Evolutionary conservation across 2,888 invertebrate species (phyloP).

Genomic region (Protodeltote pygarga): DNA sequence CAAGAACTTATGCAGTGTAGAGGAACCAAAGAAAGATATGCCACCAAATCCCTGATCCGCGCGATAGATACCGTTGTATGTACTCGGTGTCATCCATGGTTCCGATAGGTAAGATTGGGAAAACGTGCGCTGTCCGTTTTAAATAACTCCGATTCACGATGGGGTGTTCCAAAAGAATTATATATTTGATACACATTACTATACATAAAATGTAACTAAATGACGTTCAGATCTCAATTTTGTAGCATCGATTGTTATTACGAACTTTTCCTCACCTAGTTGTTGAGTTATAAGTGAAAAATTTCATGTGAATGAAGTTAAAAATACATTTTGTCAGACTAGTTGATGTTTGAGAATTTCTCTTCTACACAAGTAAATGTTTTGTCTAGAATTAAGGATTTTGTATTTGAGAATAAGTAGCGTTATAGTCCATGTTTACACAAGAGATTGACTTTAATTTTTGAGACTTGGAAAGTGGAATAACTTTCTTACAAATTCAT

Average conservation of each 20-base stretch:
- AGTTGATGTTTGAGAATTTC: conserved; percentile 19
- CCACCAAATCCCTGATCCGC: conserved; percentile 89
- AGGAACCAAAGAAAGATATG: conserved; percentile 90
- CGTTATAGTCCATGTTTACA: conserved; percentile 21
- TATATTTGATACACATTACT: conserved; percentile 36
- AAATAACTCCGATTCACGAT: conserved; percentile 1
- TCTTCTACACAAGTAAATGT: conserved; percentile 18
- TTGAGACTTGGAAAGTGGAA: conserved; percentile 2
- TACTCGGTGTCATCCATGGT: conserved; percentile 38
- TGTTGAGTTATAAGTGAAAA: not conserved
- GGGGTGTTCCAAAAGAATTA: conserved; percentile 22
- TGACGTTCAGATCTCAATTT: conserved; percentile 39
- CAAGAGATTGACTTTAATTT: conserved; percentile 23
- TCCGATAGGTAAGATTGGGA: conserved; percentile 31
- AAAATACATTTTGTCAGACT: conserved; percentile 11
- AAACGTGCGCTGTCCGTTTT: conserved; percentile 11
- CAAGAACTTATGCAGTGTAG: conserved; percentile 84
- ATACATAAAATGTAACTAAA: conserved; percentile 25
- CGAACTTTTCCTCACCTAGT: not conserved
- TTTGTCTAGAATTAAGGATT: conserved; percentile 28
- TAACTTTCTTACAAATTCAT: conserved; percentile 9
- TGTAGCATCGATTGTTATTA: conserved; percentile 17
- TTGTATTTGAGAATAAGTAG: conserved; percentile 34
- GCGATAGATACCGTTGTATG: conserved; percentile 52
- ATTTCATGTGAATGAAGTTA: not conserved